Percentiles rank a stretch among this genome's conserved stretches.
phyloP scores from a whole-genome alignment of 2,888 invertebrate genomes.

The Deroplatys truncata region DNA sequence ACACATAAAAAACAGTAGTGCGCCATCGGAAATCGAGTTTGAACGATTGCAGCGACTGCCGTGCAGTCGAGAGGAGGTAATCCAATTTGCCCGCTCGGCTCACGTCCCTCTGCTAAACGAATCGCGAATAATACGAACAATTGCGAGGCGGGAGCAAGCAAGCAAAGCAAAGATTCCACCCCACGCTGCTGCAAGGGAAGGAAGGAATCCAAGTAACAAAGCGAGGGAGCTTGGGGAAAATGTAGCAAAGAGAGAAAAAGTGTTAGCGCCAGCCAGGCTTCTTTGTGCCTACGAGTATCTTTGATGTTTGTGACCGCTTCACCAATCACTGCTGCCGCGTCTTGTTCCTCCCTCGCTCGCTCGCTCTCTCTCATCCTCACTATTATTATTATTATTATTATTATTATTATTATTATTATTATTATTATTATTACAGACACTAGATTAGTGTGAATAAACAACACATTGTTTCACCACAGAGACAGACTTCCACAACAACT shows the following conservation, averaged over 20 bases:
- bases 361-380: neutral
- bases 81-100: neutral
- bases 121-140: conserved; percentile 30
- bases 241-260: neutral
- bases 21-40: conserved; percentile 13
- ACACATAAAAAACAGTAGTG: neutral
- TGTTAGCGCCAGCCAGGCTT: neutral
- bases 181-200: neutral
- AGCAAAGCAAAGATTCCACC: conserved; percentile 19
- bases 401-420: neutral
- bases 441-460: neutral
- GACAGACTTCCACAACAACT: too few relatives aligned
- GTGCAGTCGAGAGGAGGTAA: neutral
- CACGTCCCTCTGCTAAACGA: conserved; percentile 27
- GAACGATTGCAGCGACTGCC: neutral
- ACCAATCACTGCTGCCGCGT: neutral
- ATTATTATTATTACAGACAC: neutral
- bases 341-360: too few relatives aligned
- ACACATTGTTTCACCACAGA: too few relatives aligned
- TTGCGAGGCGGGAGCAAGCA: conserved; percentile 13
- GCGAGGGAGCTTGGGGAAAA: neutral
- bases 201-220: neutral
- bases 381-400: neutral
- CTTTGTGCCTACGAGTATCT: neutral
- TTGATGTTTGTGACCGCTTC: neutral